Conservation (phyloP, 1,140 invertebrate species). For the Brachionus angularis region DNA sequence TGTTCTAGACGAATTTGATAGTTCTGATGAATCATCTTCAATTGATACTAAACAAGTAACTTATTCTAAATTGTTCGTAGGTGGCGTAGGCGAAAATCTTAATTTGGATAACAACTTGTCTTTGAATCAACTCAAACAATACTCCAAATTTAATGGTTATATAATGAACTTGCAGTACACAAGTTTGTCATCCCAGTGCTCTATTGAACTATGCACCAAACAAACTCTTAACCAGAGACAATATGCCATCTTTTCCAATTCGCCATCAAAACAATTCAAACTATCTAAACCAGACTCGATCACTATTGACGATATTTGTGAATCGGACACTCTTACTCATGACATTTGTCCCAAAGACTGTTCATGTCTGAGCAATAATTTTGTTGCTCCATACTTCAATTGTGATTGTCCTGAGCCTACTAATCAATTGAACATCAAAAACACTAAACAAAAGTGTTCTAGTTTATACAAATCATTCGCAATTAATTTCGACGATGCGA, state of each 20-base stretch:
- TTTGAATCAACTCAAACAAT: background rate
- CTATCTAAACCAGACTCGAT: background rate
- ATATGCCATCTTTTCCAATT: constrained; percentile 23
- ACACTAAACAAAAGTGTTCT: constrained; percentile 14
- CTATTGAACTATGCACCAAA: background rate
- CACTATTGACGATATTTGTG: constrained; percentile 40
- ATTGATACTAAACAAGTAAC: constrained; percentile 16
- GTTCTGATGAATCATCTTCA: background rate
- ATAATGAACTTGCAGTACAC: constrained; percentile 41
- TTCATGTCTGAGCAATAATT: constrained; percentile 39
- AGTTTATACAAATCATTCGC: background rate
- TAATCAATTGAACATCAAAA: background rate
- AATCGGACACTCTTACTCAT: constrained; percentile 29
- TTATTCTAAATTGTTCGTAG: constrained; percentile 23
- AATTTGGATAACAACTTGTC: constrained; percentile 10
- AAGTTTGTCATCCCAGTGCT: background rate
- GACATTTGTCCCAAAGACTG: constrained; percentile 39
- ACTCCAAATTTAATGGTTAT: constrained; percentile 30
- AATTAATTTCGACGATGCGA: constrained; percentile 20
- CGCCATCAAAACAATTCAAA: constrained; percentile 1
- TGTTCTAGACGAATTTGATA: background rate
- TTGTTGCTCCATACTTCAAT: constrained; percentile 30
- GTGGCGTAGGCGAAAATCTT: constrained; percentile 2
- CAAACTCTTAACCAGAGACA: constrained; percentile 9
- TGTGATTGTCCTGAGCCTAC: constrained; percentile 29